Evolutionary conservation across 1,140 invertebrate genomes (phyloP).

Genomic region (Drosophila funebris): DNA sequence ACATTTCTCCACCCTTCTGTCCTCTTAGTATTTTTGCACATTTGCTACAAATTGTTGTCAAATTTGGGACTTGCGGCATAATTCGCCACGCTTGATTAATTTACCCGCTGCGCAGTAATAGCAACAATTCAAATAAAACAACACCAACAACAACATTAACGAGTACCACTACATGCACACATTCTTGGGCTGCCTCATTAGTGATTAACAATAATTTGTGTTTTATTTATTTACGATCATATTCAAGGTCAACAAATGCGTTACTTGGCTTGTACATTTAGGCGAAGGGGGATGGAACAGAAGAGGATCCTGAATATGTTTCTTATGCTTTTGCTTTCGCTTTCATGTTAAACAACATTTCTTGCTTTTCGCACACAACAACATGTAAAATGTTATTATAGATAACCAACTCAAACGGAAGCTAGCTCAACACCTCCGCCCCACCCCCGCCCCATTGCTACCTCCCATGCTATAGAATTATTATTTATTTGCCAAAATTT

Average conservation of each 20-base stretch:
- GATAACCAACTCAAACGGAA: slow-evolving; percentile 22
- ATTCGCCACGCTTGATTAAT: slow-evolving; percentile 74
- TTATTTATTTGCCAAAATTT: slow-evolving; percentile 75
- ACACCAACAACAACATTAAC: slow-evolving; percentile 14
- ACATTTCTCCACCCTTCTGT: slow-evolving; percentile 6
- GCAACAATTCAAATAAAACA: slow-evolving; percentile 32
- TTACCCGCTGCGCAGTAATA: slow-evolving; percentile 73
- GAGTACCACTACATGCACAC: slow-evolving; percentile 1
- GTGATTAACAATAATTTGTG: slow-evolving; percentile 64
- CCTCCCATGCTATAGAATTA: slow-evolving; percentile 40
- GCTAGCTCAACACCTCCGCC: background rate
- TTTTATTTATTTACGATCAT: slow-evolving; percentile 67
- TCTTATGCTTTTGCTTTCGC: slow-evolving; percentile 12
- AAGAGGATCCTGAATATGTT: background rate
- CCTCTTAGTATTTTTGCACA: slow-evolving; percentile 20
- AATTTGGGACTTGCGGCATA: slow-evolving; percentile 54
- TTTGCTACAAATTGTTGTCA: slow-evolving; percentile 55
- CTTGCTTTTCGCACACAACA: slow-evolving; percentile 22
- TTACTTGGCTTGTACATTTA: slow-evolving; percentile 41
- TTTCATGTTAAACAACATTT: slow-evolving; percentile 38
- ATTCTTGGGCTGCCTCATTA: slow-evolving; percentile 58
- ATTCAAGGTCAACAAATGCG: slow-evolving; percentile 71
- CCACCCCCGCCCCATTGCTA: background rate
- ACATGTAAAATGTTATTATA: slow-evolving; percentile 23
- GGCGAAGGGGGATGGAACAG: background rate